Evolutionary conservation across 2,888 invertebrate species (phyloP).

Genomic region (Lapara coniferarum): DNA sequence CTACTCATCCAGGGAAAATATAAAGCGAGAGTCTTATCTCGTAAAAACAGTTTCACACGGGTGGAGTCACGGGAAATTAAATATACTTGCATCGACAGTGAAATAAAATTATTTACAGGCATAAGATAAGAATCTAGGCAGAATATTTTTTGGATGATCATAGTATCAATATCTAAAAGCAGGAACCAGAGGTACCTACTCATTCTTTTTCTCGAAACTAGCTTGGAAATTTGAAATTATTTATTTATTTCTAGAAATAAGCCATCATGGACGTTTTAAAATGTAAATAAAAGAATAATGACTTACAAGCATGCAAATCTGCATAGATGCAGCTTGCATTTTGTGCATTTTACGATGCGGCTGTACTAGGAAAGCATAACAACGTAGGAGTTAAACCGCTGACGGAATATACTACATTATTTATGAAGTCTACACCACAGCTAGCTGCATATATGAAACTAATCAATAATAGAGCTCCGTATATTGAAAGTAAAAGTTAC

Average conservation of each 20-base stretch:
- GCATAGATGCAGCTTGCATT: constrained; percentile 24
- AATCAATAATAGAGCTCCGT: constrained; percentile 35
- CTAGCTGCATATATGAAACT: constrained; percentile 26
- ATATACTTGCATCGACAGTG: no score
- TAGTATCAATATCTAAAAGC: no score
- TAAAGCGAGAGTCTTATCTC: no score
- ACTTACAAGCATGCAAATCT: not conserved
- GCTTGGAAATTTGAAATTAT: not conserved
- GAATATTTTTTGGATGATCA: no score
- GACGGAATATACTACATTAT: constrained; percentile 25
- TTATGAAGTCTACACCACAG: constrained; percentile 29
- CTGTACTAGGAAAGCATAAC: constrained; percentile 29
- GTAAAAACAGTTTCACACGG: no score
- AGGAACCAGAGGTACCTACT: no score
- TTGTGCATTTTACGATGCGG: constrained; percentile 25
- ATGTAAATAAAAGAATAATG: not conserved
- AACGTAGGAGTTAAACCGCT: constrained; percentile 12
- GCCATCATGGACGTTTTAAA: not conserved
- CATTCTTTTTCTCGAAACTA: not conserved
- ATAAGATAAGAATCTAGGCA: no score
- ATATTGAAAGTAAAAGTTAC: constrained; percentile 42
- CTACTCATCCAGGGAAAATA: no score
- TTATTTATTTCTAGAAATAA: not conserved
- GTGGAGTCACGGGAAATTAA: no score
- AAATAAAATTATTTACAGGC: no score